These are phyloP conservation scores for Drosophila kanekoi DNA, from an alignment of 2,888 invertebrate genomes.

Conservation along the genomic window DNA sequence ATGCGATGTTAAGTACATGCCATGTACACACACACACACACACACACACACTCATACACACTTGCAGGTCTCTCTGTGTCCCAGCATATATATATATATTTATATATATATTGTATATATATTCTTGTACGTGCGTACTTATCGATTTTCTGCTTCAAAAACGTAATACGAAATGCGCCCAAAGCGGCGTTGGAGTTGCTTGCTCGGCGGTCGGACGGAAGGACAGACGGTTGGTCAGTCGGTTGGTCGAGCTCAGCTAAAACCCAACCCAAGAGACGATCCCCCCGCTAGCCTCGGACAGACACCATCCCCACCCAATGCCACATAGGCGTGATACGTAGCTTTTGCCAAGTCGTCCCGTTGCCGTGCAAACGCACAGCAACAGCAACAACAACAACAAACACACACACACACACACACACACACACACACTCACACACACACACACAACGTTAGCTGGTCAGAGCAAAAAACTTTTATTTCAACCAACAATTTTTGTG, in stretches of 20 bases:
- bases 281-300: conserved; percentile 2
- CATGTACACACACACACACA: conserved; percentile 27
- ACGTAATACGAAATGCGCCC: conserved; percentile 67
- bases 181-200: conserved; percentile 49
- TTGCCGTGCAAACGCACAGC: conserved; percentile 45
- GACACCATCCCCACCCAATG: neutral
- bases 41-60: conserved; percentile 29
- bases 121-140: conserved; percentile 71
- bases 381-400: conserved; percentile 12
- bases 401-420: conserved; percentile 9
- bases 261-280: conserved; percentile 14
- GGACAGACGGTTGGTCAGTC: neutral
- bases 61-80: neutral
- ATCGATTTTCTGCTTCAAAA: conserved; percentile 76
- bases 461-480: conserved; percentile 41
- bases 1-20: conserved; percentile 61
- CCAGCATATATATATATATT: conserved; percentile 7
- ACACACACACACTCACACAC: conserved; percentile 10
- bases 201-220: conserved; percentile 15
- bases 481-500: conserved; percentile 44
- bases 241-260: conserved; percentile 30
- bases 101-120: conserved; percentile 48
- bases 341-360: conserved; percentile 15
- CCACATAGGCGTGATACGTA: conserved; percentile 43
- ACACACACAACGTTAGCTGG: conserved; percentile 22